These are phyloP conservation scores for Ceratina calcarata DNA, from an alignment of 1,140 invertebrate genomes.

Conservation along the genomic window DNA sequence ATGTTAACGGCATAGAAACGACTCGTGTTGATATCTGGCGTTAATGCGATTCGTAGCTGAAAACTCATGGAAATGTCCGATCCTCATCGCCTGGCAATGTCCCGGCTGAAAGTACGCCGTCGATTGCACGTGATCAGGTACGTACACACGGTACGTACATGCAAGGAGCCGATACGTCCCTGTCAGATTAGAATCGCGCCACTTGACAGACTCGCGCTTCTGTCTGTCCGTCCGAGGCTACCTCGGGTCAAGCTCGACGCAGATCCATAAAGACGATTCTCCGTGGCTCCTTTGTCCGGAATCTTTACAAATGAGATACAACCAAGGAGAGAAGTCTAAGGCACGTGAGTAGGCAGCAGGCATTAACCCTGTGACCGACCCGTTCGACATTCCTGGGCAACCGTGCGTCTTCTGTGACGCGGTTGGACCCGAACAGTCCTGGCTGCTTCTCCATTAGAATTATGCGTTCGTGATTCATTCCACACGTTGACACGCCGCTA, in stretches of 20 bases:
- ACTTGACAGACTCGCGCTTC: slow-evolving; percentile 79
- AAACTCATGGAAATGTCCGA: slow-evolving; percentile 70
- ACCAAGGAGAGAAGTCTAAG: slow-evolving; percentile 58
- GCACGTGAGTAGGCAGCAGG: slow-evolving; percentile 61
- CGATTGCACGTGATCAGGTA: slow-evolving; percentile 52
- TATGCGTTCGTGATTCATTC: slow-evolving; percentile 62
- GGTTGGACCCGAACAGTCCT: not conserved
- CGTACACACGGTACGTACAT: too few species aligned
- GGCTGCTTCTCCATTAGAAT: slow-evolving; percentile 22
- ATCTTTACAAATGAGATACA: slow-evolving; percentile 77
- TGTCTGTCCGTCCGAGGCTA: slow-evolving; percentile 68
- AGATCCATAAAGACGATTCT: slow-evolving; percentile 73
- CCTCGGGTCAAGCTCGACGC: slow-evolving; percentile 63
- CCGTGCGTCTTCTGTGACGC: slow-evolving; percentile 35
- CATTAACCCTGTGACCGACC: slow-evolving; percentile 63
- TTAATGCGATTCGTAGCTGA: slow-evolving; percentile 44
- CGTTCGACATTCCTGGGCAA: slow-evolving; percentile 67
- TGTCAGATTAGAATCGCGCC: slow-evolving; percentile 78
- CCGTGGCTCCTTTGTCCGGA: slow-evolving; percentile 72
- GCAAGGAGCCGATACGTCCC: slow-evolving; percentile 72
- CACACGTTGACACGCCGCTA: slow-evolving; percentile 15
- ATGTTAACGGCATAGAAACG: not conserved
- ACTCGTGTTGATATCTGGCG: not conserved
- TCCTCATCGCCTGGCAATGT: slow-evolving; percentile 70
- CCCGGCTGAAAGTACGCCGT: slow-evolving; percentile 33